phyloP scores from a whole-genome alignment of 1,140 invertebrate species.

The Luehdorfia chinensis region DNA sequence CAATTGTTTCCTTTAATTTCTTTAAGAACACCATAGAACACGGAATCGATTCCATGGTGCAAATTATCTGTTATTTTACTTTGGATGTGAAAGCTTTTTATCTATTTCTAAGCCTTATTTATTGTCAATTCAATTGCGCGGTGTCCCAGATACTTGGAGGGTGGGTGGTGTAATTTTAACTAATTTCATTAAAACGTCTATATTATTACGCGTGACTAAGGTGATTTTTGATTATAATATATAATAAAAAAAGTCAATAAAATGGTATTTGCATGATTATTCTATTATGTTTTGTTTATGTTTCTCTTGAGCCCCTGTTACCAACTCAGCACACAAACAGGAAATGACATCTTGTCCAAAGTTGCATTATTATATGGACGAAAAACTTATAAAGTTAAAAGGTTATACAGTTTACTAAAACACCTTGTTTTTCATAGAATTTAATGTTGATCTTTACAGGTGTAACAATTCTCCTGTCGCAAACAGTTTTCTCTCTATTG shows the following conservation, averaged over 20 bases:
- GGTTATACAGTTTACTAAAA: conserved; percentile 38
- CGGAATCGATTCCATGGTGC: conserved; percentile 69
- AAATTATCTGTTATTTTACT: conserved; percentile 41
- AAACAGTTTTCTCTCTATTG: conserved; percentile 99
- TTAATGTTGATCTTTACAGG: conserved; percentile 86
- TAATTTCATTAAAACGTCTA: conserved; percentile 4
- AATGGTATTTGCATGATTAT: conserved; percentile 62
- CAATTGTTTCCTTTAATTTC: conserved; percentile 21
- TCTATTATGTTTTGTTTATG: conserved; percentile 65
- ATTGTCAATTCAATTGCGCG: conserved; percentile 14
- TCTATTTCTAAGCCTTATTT: conserved; percentile 17
- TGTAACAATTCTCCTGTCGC: conserved; percentile 99
- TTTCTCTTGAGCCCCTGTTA: conserved; percentile 65
- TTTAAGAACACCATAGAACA: conserved; percentile 22
- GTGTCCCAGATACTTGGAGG: conserved; percentile 67
- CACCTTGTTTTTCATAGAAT: conserved; percentile 57
- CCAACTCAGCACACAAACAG: conserved; percentile 66
- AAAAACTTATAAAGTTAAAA: conserved; percentile 19
- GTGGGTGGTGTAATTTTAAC: conserved; percentile 29
- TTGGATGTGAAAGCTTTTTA: conserved; percentile 24
- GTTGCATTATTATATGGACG: conserved; percentile 23
- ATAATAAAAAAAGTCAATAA: conserved; percentile 16
- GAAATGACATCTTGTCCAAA: conserved; percentile 28
- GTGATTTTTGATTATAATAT: conserved; percentile 12
- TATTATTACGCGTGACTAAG: conserved; percentile 5